Base-by-base conservation (phyloP, 2,888 invertebrate genomes). In the Heliconius aoede region DNA sequence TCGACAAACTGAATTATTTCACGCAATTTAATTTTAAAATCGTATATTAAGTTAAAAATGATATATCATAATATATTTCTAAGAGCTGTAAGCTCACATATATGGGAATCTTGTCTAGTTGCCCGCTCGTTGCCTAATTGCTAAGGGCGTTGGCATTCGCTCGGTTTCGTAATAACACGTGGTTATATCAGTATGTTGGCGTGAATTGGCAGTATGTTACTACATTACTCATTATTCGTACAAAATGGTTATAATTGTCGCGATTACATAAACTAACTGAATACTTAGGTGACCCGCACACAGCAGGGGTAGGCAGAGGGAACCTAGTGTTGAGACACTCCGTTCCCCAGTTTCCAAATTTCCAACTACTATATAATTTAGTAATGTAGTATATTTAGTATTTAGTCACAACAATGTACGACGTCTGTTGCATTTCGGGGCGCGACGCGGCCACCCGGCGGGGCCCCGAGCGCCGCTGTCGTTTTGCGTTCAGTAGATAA, bases 401-500 rank as follows among this genome's bases (percentile, higher is more conserved):
- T 28, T 36, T 21, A 60, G 21, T 72, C 11, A 72, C 36, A 60
- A 60, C 60, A 72, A 61, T 40, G 21, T 61, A 36, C 46, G 28
- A 73, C 80, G 84, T 80, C 81, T 86, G 82, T 73, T 84, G 89
- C 90, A 89, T 86, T 89, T 89, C 81, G 87, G 46, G 86, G 86
- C 83, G 83, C 83, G 84, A 85, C 84, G 87, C 86, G 87, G 88
- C 91, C 93, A 93, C 93, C 88, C 79, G 87, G 85, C 88, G 89
- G 91, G 90, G 93, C 87, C 93, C 86, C 81, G 82, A 80, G 83
- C 81, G 77, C 84, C 85, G 83, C 84, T 81, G 80, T 81, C 85
- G 86, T 86, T 87, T 86, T 88, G 90, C 85, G 86, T 86, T 88
- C 86, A 88, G 90, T 90, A 88, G 92, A 92, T 92, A 91, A 90